Base-by-base conservation (phyloP, 2,888 invertebrate genomes). In the Amblyteles armatorius region DNA sequence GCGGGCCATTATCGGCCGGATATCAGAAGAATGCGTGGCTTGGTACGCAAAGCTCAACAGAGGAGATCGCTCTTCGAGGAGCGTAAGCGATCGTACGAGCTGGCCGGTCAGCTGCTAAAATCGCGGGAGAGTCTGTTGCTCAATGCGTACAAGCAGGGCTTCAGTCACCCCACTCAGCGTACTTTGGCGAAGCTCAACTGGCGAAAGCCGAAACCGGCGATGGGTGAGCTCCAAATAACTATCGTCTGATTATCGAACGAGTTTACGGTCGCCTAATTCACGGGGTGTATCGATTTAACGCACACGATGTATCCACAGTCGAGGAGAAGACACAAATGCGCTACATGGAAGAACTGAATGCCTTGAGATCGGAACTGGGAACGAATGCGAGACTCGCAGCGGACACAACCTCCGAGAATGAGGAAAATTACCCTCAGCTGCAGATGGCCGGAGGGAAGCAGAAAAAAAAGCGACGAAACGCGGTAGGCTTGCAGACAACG, bases 1-100 rank as follows among this genome's bases (percentile, higher is more conserved):
- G 96, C 96, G 79, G 97, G 99, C 7, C 96, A 97, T 91, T 98
- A 96, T 91, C 95, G 98, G 63, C 98, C 98, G 13, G 98, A 98
- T 92, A 97, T 98, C 87, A 96, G 97, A 73, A 96, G 96, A 92
- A 96, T 98, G 95, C 95, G 97, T 65, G 95, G 96, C 88, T 95
- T 97, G 88, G 96, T 98, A 84, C 95, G 95, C 65, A 97, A 97
- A 93, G 97, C 98, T 0, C 96, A 97, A 90, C 95, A 96, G 63
- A 96, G 97, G 90, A 97, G 98, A 91, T 95, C 95, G 86, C 94
- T 94, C 72, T 96, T 96, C 88, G 96, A 96, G 92, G 95, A 96
- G 90, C 94, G 94, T 16, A 95, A 95, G 85, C 93, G 94, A 2
- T 91, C 95, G 0, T 94, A 93, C 76, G 93, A 93, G 72, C 88